Base-by-base conservation (phyloP, 2,113 vertebrate genomes). In the Pimephales promelas region DNA sequence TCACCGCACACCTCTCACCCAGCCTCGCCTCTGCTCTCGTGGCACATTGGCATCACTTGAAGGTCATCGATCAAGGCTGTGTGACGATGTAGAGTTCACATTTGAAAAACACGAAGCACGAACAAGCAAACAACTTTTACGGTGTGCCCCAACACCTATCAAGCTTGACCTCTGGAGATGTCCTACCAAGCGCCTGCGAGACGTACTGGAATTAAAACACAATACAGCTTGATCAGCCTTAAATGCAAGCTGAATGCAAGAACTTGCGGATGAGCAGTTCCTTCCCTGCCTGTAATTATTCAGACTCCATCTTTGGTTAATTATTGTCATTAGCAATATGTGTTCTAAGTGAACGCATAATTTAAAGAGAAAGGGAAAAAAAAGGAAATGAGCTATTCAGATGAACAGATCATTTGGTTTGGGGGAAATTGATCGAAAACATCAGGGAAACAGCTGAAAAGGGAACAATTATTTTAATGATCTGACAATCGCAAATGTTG, bases 381-480 rank as follows among this genome's bases (percentile, higher is more conserved):
- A 90, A 93, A 93, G 93, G 91, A 92, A 92, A 92, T 90, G 94
- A 96, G 95, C 92, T 93, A 87, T 94, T 94, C 93, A 95, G 94
- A 96, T 94, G 95, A 97, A 94, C 95, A 96, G 96, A 97, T 97
- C 95, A 95, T 97, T 98, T 97, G 94, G 94, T 95, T 91, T 96
- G 95, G 94, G 89, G 83, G 92, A 95, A 97, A 97, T 95, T 95
- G 95, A 96, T 94, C 95, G 93, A 95, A 97, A 97, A 96, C 96
- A 97, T 96, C 95, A 96, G 95, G 95, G 92, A 97, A 97, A 96
- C 95, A 96, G 96, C 96, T 96, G 96, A 96, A 97, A 96, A 92
- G 96, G 97, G 97, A 98, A 97, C 96, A 96, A 97, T 98, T 97
- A 98, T 97, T 97, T 95, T 97, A 97, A 98, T 96, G 95, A 96